Evolutionary conservation across 2,113 vertebrate genomes (phyloP).

Genomic region (Campylomormyrus numenius): DNA sequence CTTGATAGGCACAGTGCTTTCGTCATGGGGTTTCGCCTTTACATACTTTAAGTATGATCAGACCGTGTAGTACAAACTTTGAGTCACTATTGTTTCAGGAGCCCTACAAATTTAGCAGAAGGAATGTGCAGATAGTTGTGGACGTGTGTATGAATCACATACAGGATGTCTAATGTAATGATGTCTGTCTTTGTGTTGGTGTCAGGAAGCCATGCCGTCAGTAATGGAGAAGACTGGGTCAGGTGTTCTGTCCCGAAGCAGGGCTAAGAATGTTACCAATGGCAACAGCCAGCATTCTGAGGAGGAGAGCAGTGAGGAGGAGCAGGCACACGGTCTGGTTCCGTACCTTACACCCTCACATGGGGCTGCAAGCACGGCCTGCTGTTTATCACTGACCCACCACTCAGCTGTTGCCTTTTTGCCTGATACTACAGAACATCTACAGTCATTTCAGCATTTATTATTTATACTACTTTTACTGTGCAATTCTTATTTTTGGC

Average conservation of each 20-base stretch:
- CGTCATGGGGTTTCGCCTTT: not conserved
- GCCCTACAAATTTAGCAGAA: not conserved
- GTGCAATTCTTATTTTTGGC: not conserved
- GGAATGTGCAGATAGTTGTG: not conserved
- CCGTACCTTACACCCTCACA: not conserved
- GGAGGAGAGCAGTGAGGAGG: conserved; percentile 68
- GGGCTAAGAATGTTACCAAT: conserved; percentile 75
- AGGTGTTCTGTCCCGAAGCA: conserved; percentile 79
- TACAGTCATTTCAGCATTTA: not conserved
- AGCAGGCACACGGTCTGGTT: conserved; percentile 59
- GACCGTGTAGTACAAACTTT: not conserved
- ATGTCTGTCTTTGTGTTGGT: conserved; percentile 18
- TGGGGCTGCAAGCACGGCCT: not conserved
- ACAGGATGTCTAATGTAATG: not conserved
- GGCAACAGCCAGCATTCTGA: conserved; percentile 62
- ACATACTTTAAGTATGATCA: not conserved
- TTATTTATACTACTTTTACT: not conserved
- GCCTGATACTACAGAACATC: not conserved
- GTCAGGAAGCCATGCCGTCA: conserved; percentile 67
- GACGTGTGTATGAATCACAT: not conserved
- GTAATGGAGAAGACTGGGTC: conserved; percentile 79
- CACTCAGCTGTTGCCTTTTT: not conserved
- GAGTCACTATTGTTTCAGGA: not conserved
- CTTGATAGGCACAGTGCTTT: not conserved
- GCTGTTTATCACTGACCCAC: no score